Percentiles rank a stretch among this genome's conserved stretches.
Conservation (phyloP, 2,113 vertebrate species). For the Hippotragus niger region DNA sequence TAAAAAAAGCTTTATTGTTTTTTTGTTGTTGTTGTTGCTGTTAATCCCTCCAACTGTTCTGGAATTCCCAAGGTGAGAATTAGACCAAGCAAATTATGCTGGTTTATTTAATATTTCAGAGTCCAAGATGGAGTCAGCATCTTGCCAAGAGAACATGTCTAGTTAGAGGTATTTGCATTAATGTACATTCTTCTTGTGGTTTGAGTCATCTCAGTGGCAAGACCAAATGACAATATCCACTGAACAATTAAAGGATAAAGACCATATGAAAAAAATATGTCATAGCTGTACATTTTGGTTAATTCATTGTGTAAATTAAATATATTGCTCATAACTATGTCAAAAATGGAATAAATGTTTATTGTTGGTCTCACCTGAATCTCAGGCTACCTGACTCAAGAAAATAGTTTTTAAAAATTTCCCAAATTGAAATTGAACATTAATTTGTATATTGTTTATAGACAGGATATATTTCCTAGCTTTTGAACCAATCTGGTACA, state of each 20-base stretch:
- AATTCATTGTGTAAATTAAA: conserved; percentile 18
- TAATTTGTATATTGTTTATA: conserved; percentile 13
- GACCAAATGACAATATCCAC: not conserved
- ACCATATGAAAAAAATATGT: not conserved
- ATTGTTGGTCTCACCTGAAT: not conserved
- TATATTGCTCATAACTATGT: not conserved
- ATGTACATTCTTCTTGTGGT: not conserved
- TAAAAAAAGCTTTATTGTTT: conserved; percentile 70
- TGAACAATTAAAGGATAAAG: not conserved
- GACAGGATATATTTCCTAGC: not conserved
- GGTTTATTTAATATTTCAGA: conserved; percentile 39
- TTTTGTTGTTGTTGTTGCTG: conserved; percentile 54
- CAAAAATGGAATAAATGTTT: not conserved
- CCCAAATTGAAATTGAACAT: not conserved
- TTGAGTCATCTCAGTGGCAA: not conserved
- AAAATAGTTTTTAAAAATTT: not conserved
- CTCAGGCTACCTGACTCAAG: not conserved
- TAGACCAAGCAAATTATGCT: conserved; percentile 48
- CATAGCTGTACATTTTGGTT: not conserved
- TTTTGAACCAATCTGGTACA: not conserved
- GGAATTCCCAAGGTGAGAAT: conserved; percentile 63
- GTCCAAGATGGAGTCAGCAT: conserved; percentile 24
- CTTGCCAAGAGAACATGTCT: conserved; percentile 7
- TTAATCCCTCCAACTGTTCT: conserved; percentile 70
- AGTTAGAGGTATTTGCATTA: not conserved